Evolutionary conservation across 2,888 invertebrate genomes (phyloP), one percentile per base, ranked within the genome.

Genomic region (Leucoptera coffeella): DNA sequence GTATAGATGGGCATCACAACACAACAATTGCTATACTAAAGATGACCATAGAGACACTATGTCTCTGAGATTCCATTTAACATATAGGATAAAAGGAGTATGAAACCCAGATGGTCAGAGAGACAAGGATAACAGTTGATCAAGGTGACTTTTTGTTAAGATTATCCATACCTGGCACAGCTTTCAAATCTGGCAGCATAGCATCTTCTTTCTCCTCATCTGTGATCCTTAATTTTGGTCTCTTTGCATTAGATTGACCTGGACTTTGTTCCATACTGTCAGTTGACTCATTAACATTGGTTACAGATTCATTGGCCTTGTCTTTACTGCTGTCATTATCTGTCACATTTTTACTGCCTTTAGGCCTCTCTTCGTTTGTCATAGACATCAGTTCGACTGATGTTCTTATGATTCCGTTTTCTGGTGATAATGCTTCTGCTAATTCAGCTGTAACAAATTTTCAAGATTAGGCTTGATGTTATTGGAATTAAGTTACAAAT

Each of bases 131-230:
- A n/a, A n/a, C n/a, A n/a, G n/a, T n/a, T n/a, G n/a, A n/a, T n/a
- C n/a, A n/a, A n/a, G n/a, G n/a, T n/a, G n/a, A n/a, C n/a, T n/a
- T n/a, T n/a, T n/a, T n/a, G n/a, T n/a, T n/a, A n/a, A n/a, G n/a
- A n/a, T n/a, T n/a, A n/a, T n/a, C n/a, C n/a, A n/a, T 38, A 69
- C 71, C 71, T 36, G 83, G 79, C 13, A 78, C 77, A 6, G 85
- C 81, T 46, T 85, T 82, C 43, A 96, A 76, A 40, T 85, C 58
- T 2, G 96, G 96, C 27, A 97, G 60, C 42, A 90, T 74, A 22
- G 80, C 73, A 42, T 83, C 78, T 44, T 88, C 87, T 35, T 64
- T 69, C 33, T 79, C 76, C 38, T 76, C 76, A 11, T 50, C 44
- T 7, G 76, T 74, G 12, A 71, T 40, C 33, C 67, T 50, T 29